Evolutionary conservation across 2,888 invertebrate genomes (phyloP).

Genomic region (Megastigmus dorsalis): DNA sequence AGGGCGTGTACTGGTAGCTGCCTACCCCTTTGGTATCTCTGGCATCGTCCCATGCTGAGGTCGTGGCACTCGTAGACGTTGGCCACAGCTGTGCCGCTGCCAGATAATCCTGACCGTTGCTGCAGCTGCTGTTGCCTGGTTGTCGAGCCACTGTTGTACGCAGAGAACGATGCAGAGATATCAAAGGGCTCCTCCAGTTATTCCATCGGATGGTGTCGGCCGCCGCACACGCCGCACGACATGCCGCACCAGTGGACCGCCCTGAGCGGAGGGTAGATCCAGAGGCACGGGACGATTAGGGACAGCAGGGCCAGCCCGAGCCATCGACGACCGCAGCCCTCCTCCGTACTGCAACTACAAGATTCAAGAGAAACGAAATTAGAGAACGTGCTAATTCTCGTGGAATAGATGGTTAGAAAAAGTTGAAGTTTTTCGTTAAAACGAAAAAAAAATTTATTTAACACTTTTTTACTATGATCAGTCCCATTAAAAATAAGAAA

Average conservation of each 20-base stretch:
- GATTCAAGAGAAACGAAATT: too few species aligned
- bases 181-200: constrained; percentile 73
- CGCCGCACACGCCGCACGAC: constrained; percentile 88
- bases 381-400: too few species aligned
- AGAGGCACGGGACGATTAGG: constrained; percentile 93
- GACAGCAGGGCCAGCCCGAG: constrained; percentile 89
- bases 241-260: constrained; percentile 89
- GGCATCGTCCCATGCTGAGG: constrained; percentile 69
- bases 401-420: too few species aligned
- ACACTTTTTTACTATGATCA: neutral
- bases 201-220: constrained; percentile 79
- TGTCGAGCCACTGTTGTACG: constrained; percentile 56
- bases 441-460: neutral
- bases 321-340: constrained; percentile 88
- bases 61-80: constrained; percentile 72
- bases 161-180: constrained; percentile 70
- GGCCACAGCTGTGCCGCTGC: constrained; percentile 61
- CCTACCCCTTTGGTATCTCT: constrained; percentile 73
- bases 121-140: neutral
- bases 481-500: neutral
- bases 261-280: constrained; percentile 92
- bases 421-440: neutral
- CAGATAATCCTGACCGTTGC: too few species aligned
- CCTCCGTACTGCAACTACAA: constrained; percentile 76
- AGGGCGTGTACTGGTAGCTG: constrained; percentile 72